Percentiles rank a stretch among this genome's conserved stretches.
phyloP scores from a whole-genome alignment of 2,113 vertebrate species.

The Triplophysa dalaica region DNA sequence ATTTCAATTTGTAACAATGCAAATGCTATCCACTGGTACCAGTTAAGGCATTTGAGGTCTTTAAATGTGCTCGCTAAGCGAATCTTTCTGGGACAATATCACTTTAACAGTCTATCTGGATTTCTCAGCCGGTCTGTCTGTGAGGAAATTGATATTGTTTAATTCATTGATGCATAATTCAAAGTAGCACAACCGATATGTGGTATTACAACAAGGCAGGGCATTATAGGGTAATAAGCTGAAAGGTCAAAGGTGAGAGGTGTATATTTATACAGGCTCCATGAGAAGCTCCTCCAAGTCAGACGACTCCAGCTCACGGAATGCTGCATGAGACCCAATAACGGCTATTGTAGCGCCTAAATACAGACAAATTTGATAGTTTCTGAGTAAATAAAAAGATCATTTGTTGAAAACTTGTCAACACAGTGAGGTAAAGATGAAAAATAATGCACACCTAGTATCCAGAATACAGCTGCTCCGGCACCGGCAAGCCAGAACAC shows the following conservation, averaged over 20 bases:
- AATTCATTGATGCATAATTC: background rate
- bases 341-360: slow-evolving; percentile 86
- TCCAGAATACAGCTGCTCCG: slow-evolving; percentile 88
- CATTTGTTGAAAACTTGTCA: background rate
- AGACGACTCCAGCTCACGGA: slow-evolving; percentile 78
- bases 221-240: slow-evolving; percentile 38
- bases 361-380: background rate
- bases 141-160: background rate
- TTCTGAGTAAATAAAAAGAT: background rate
- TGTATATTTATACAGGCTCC: slow-evolving; percentile 75
- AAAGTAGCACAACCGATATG: background rate
- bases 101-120: background rate
- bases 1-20: slow-evolving; percentile 22
- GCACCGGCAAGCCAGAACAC: slow-evolving; percentile 93
- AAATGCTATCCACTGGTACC: background rate
- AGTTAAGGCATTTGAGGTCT: slow-evolving; percentile 24
- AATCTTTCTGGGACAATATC: background rate
- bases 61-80: slow-evolving; percentile 17
- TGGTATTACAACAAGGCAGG: slow-evolving; percentile 39
- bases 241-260: slow-evolving; percentile 23
- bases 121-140: background rate
- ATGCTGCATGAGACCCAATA: slow-evolving; percentile 85
- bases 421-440: background rate
- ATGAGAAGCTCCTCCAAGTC: slow-evolving; percentile 85
- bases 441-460: slow-evolving; percentile 78